Percentiles rank a stretch among this genome's conserved stretches.
phyloP scores from a whole-genome alignment of 2,113 vertebrate species.

The Myodes glareolus region DNA sequence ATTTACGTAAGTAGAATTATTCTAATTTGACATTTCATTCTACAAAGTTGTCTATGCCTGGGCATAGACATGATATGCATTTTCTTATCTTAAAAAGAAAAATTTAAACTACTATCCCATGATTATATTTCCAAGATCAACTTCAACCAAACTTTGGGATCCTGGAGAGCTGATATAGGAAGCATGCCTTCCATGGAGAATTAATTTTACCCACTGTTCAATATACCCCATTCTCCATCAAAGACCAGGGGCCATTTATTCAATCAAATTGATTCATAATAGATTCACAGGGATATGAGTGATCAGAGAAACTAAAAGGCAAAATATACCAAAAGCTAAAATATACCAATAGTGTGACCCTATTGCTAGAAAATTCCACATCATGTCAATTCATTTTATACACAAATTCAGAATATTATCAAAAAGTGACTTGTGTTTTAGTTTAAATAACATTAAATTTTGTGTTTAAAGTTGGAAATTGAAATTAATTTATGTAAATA shows the following conservation, averaged over 20 bases:
- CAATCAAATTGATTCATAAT: background rate
- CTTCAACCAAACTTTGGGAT: background rate
- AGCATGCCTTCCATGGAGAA: background rate
- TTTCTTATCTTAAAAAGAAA: slow-evolving; percentile 12
- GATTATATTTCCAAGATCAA: background rate
- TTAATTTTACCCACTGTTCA: background rate
- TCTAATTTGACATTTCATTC: background rate
- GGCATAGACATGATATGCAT: background rate
- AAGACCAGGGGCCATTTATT: background rate
- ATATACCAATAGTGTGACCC: background rate
- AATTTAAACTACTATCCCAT: background rate
- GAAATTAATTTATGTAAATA: background rate
- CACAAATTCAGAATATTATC: background rate
- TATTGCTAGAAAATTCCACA: background rate
- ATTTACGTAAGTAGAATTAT: background rate
- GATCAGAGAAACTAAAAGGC: background rate
- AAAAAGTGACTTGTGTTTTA: background rate
- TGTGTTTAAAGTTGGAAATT: background rate
- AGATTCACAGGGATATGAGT: background rate
- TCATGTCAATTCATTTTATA: background rate
- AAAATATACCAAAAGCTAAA: background rate
- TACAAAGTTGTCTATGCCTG: background rate
- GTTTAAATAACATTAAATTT: background rate
- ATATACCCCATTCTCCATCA: background rate
- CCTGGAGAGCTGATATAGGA: background rate